phyloP scores from a whole-genome alignment of 2,888 invertebrate species.

The Troides helena region DNA sequence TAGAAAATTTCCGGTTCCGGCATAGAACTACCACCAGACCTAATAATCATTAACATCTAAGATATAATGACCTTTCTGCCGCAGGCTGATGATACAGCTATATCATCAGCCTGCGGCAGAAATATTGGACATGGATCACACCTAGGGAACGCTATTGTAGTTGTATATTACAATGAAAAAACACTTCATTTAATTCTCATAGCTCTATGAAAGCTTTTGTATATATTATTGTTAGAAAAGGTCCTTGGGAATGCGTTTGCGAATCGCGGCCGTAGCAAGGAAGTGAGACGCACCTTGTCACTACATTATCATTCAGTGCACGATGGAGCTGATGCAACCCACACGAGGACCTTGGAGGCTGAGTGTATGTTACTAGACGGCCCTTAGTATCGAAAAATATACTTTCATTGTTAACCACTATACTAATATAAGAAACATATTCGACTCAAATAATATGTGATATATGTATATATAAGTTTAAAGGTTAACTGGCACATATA shows the following conservation, averaged over 20 bases:
- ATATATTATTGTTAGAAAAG: neutral
- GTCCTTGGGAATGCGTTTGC: neutral
- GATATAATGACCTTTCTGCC: too few species aligned
- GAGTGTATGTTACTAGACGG: constrained; percentile 2
- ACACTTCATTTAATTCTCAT: too few species aligned
- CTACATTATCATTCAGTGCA: constrained; percentile 11
- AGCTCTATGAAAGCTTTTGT: neutral
- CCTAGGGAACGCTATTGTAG: too few species aligned
- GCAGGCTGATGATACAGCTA: too few species aligned
- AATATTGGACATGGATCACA: too few species aligned
- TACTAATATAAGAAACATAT: neutral
- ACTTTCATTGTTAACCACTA: neutral
- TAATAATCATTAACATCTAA: too few species aligned
- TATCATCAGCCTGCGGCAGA: too few species aligned
- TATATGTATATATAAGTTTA: neutral
- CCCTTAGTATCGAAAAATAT: neutral
- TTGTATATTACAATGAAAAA: too few species aligned
- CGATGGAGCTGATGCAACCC: constrained; percentile 16
- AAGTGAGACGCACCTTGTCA: neutral
- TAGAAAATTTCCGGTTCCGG: too few species aligned
- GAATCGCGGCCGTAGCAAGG: constrained; percentile 5
- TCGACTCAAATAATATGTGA: neutral
- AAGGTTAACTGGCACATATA: neutral
- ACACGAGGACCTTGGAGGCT: constrained; percentile 3
- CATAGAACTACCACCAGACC: too few species aligned